Percentiles rank a stretch among this genome's conserved stretches.
Conservation (phyloP, 2,113 vertebrate genomes). For the Psittacula cyanocephala region DNA sequence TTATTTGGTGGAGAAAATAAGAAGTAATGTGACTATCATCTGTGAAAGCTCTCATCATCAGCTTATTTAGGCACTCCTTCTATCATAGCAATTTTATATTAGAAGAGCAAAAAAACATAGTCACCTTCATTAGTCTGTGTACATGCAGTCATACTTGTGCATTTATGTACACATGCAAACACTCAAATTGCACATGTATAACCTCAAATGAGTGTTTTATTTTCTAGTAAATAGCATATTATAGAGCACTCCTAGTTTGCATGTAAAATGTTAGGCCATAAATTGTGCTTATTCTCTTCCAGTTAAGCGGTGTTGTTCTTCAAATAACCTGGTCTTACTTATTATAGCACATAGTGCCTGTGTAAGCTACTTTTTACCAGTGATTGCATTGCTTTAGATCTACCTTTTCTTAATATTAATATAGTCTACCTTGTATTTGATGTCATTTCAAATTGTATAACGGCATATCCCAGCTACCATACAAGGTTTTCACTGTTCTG, state of each 20-base stretch:
- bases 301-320: background rate
- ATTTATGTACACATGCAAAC: background rate
- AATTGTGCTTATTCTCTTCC: background rate
- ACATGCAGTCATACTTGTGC: accelerated
- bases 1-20: background rate
- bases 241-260: background rate
- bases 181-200: background rate
- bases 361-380: slow-evolving; percentile 13
- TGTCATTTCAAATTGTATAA: slow-evolving; percentile 38
- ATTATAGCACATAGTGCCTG: background rate
- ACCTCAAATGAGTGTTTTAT: background rate
- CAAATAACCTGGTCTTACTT: background rate
- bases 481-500: slow-evolving; percentile 36
- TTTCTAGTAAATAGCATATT: background rate
- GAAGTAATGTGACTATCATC: background rate
- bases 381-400: slow-evolving; percentile 1
- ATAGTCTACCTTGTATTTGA: slow-evolving; percentile 2
- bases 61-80: background rate
- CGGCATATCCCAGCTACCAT: background rate
- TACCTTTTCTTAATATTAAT: background rate
- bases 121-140: background rate
- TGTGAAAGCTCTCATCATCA: background rate
- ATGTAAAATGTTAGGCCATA: background rate
- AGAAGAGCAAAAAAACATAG: background rate
- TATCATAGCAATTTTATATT: background rate